Conservation (phyloP, 2,797 vertebrate species). For the Premnoplex brunnescens region DNA sequence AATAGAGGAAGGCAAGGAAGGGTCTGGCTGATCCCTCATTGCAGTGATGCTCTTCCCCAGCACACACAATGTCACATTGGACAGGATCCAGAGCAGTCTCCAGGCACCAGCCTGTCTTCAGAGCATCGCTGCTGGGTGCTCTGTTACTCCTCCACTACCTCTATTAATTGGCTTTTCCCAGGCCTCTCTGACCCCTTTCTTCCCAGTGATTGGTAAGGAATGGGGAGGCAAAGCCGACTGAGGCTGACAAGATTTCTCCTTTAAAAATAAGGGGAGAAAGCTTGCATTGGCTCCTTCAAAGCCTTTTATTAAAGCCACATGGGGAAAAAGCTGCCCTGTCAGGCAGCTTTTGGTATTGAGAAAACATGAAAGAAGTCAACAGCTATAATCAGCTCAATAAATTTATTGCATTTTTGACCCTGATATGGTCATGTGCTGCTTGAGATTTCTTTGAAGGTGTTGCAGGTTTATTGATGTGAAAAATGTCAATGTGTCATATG, state of each 20-base stretch:
- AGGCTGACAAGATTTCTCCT: conserved; percentile 47
- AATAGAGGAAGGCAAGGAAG: neutral
- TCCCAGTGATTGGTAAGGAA: neutral
- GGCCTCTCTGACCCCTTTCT: conserved; percentile 5
- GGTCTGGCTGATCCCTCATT: neutral
- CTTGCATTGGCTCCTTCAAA: conserved; percentile 58
- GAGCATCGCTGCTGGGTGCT: neutral
- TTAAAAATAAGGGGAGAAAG: neutral
- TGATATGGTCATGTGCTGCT: neutral
- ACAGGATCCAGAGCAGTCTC: neutral
- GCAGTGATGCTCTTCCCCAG: neutral
- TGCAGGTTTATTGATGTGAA: conserved; percentile 63
- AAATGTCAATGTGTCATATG: conserved; percentile 70
- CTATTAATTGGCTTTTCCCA: conserved; percentile 43
- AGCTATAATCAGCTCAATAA: conserved; percentile 62
- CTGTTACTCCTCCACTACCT: neutral
- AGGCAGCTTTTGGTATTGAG: conserved; percentile 50
- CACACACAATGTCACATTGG: rapidly evolving
- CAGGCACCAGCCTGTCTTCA: neutral
- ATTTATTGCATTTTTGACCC: conserved; percentile 63
- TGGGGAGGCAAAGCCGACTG: neutral
- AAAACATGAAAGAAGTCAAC: conserved; percentile 68
- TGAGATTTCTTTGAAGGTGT: conserved; percentile 54
- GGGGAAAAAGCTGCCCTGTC: conserved; percentile 38
- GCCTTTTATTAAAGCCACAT: conserved; percentile 58